Evolutionary conservation across 2,797 vertebrate species (phyloP), one percentile per base, ranked within the genome.

Genomic region (Myiotriccus ornatus): DNA sequence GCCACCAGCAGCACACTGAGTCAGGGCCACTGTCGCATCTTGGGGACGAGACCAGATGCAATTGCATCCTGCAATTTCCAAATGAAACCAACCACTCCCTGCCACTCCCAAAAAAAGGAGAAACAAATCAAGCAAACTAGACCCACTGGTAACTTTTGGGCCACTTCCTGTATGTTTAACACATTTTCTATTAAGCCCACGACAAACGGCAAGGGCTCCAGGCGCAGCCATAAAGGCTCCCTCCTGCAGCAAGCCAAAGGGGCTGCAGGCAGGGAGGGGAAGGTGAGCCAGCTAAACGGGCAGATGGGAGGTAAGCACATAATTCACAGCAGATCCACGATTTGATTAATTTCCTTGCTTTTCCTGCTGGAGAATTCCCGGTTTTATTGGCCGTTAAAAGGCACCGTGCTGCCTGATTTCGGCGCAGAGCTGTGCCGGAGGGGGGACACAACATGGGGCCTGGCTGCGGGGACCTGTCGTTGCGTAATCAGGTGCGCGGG

Each of bases 111-210:
- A 86, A 84, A 86, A 84, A 96, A 86, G 55, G 57, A 91, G 93
- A 91, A 95, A 93, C 78, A 94, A 95, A 93, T 93, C 92, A 95
- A 92, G 77, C 41, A 73, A 94, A 92, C 83, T 84, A 81, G 78
- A 78, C 39, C 65, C 63, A 19, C 73, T 84, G 85, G 92, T 94
- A 95, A 96, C 91, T 94, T 90, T 92, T 91, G 91, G 83, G 94
- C 65, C 83, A 91, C 93, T 96, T 97, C 94, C 95, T 94, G 94
- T 95, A 94, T 93, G 94, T 94, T 96, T 95, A 95, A 94, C 95
- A 94, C 91, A 94, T 95, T 96, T 96, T 95, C 95, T 95, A 95
- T 94, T 96, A 96, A 95, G 93, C 87, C 69, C 85, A 91, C 8
- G 89, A 96, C 92, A 96, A 97, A 94, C 73, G 77, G 94, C 12